Base-by-base conservation (phyloP, 2,797 vertebrate genomes). In the Oreochromis mossambicus region DNA sequence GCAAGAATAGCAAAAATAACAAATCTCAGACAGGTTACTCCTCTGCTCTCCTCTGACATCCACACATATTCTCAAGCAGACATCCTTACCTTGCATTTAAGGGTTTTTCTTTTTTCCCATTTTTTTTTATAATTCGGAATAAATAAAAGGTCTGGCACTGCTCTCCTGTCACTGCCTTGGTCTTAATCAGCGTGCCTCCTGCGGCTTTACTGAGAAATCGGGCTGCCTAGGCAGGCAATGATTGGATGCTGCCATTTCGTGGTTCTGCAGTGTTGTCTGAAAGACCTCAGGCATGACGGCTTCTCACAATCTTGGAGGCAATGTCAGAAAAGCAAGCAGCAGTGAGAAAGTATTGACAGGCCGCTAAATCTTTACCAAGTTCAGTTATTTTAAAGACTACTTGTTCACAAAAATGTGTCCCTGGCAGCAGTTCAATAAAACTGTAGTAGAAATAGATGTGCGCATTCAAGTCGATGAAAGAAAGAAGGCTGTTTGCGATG, bases 121-220 rank as follows among this genome's bases (percentile, higher is more conserved):
- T 11, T 63, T 7, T 34, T 66, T 66, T 43, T 81, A 41, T 14
- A 29, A 41, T 46, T 54, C 19, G 24, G 17, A 83, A 77, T 1
- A 4, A 79, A 79, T 75, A 82, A 82, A 61, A 86, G 81, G 78
- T 82, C 81, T 76, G 70, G 75, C 58, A 17, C 73, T 84, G 13
- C 32, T 79, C 77, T 88, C 80, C 83, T 78, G 46, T 87, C 76
- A 21, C 80, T 78, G 77, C 79, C 78, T 70, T 14, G 66, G 78
- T 91, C 81, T 89, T 88, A 86, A 92, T 94, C 92, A 93, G 81
- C 2, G 12, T 21, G 36, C 56, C 88, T 78, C 81, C 87, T 32
- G 87, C 26, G 38, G 90, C 70, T 87, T 51, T 43, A 9, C 55
- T 80, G 86, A 82, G 63, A 86, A 83, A 83, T 78, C 21, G 14